Conservation (phyloP, 2,888 invertebrate genomes). For the Acleris emargana region DNA sequence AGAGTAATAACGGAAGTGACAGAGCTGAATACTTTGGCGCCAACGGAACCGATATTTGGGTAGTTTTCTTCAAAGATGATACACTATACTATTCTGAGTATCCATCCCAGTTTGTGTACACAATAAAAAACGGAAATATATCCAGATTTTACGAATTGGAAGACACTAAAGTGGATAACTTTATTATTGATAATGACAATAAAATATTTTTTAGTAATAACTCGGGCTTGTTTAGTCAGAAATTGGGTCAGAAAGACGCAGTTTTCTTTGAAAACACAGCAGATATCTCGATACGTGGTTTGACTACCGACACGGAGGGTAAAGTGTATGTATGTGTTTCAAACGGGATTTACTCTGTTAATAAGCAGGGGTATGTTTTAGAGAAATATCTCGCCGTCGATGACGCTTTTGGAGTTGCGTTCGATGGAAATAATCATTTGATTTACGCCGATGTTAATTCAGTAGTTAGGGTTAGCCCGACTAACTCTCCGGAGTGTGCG, state of each 20-base stretch:
- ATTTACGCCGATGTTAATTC: conserved; percentile 58
- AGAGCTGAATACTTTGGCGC: conserved; percentile 54
- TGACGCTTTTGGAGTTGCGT: conserved; percentile 66
- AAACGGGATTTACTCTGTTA: conserved; percentile 60
- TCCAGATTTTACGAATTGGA: conserved; percentile 61
- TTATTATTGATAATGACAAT: conserved; percentile 62
- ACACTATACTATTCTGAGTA: conserved; percentile 59
- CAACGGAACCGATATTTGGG: conserved; percentile 60
- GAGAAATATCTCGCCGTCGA: conserved; percentile 53
- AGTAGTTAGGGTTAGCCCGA: conserved; percentile 15
- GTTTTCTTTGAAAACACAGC: conserved; percentile 46
- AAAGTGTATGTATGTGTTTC: conserved; percentile 55
- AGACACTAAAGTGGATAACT: conserved; percentile 66
- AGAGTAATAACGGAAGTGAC: conserved; percentile 45
- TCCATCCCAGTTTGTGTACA: conserved; percentile 63
- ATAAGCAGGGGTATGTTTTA: conserved; percentile 47
- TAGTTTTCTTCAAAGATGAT: conserved; percentile 61
- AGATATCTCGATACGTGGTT: conserved; percentile 51
- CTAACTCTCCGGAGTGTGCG: background rate
- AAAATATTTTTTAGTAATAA: conserved; percentile 61
- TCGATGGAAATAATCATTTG: conserved; percentile 66
- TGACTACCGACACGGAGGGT: conserved; percentile 58
- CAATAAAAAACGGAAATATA: conserved; percentile 51
- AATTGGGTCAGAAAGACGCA: conserved; percentile 58
- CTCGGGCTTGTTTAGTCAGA: conserved; percentile 62